A percentile compares a stretch with the other conserved stretches of the same genome.
These are phyloP conservation scores for Busseola fusca DNA, from an alignment of 2,888 invertebrate genomes.

Conservation along the genomic window DNA sequence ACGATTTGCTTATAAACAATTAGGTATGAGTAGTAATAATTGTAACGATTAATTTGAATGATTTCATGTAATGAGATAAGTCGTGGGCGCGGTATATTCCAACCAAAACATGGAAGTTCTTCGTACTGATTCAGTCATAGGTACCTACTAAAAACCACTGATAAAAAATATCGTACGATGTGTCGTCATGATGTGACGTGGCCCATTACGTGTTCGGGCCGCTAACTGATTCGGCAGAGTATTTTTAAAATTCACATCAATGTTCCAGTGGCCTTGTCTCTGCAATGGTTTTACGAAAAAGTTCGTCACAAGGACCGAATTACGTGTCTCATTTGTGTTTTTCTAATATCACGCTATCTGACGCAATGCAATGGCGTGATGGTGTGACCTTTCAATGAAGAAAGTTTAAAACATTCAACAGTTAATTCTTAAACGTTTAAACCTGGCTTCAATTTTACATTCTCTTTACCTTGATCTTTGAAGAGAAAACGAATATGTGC, in stretches of 20 bases:
- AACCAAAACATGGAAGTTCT: slow-evolving; percentile 60
- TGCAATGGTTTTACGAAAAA: slow-evolving; percentile 53
- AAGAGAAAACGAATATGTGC: slow-evolving; percentile 10
- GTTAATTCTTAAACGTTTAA: slow-evolving; percentile 5
- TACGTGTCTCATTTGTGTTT: slow-evolving; percentile 33
- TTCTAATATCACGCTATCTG: slow-evolving; percentile 44
- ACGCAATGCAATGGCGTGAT: slow-evolving; percentile 52
- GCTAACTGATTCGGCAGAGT: slow-evolving; percentile 45
- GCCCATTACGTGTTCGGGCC: slow-evolving; percentile 65
- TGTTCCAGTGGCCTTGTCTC: slow-evolving; percentile 58
- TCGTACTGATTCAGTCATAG: slow-evolving; percentile 62
- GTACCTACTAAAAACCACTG: slow-evolving; percentile 54
- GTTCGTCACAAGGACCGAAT: slow-evolving; percentile 46
- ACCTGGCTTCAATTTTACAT: slow-evolving; percentile 22
- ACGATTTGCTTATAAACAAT: slow-evolving; percentile 57
- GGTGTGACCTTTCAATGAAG: slow-evolving; percentile 23
- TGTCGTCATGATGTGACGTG: slow-evolving; percentile 80
- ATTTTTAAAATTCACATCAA: slow-evolving; percentile 65
- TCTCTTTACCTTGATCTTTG: slow-evolving; percentile 49
- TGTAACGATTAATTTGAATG: slow-evolving; percentile 38
- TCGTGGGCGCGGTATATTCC: slow-evolving; percentile 51
- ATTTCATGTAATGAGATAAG: slow-evolving; percentile 53
- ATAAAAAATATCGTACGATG: slow-evolving; percentile 81
- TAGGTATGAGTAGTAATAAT: slow-evolving; percentile 57
- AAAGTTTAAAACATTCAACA: slow-evolving; percentile 21